Conservation (phyloP, 2,797 vertebrate species). For the Monodelphis domestica region DNA sequence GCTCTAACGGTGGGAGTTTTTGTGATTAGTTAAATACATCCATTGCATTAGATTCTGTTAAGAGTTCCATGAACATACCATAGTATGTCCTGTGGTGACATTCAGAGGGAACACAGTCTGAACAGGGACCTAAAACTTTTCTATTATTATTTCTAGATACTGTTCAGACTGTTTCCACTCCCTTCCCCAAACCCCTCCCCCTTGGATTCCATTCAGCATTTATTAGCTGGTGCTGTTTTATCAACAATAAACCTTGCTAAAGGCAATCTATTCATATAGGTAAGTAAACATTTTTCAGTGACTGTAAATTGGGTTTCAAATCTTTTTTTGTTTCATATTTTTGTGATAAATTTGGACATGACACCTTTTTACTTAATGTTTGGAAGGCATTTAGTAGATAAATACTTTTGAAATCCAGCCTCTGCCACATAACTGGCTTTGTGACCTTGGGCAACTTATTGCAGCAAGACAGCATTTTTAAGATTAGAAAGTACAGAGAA, state of each 20-base stretch:
- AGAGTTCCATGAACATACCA: slow-evolving; percentile 45
- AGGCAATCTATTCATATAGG: slow-evolving; percentile 45
- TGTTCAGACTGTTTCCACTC: slow-evolving; percentile 27
- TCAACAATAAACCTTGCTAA: slow-evolving; percentile 50
- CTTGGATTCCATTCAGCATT: slow-evolving; percentile 35
- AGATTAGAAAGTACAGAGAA: background rate
- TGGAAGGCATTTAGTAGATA: background rate
- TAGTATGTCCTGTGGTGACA: slow-evolving; percentile 23
- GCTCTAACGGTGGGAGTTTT: background rate
- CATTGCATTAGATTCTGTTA: slow-evolving; percentile 38
- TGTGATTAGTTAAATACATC: slow-evolving; percentile 4
- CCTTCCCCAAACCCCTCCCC: background rate
- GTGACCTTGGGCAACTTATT: background rate
- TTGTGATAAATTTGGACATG: slow-evolving; percentile 17
- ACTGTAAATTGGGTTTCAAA: slow-evolving; percentile 56
- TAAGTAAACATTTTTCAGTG: slow-evolving; percentile 58
- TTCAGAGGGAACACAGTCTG: slow-evolving; percentile 33
- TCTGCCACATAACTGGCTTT: background rate
- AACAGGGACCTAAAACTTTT: slow-evolving; percentile 23
- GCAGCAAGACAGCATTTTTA: background rate
- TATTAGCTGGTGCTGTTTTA: slow-evolving; percentile 55
- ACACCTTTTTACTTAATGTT: slow-evolving; percentile 19
- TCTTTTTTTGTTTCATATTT: slow-evolving; percentile 55
- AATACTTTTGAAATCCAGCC: background rate
- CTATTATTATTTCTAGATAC: slow-evolving; percentile 41